These are phyloP conservation scores for Spinus olivaceus DNA, from an alignment of 2,797 vertebrate species.

Conservation along the genomic window DNA sequence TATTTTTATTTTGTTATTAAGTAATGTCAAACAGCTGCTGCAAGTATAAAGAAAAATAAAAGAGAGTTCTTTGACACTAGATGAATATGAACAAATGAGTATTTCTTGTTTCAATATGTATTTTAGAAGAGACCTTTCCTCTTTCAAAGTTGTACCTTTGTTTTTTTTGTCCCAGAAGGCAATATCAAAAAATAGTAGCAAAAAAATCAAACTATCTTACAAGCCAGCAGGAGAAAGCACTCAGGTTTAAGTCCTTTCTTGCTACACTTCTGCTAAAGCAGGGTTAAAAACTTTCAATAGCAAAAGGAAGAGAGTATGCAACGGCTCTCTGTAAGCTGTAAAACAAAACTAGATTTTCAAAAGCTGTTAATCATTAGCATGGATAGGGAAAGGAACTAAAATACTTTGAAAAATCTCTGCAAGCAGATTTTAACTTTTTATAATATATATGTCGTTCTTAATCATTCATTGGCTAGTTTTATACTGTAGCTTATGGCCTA, in stretches of 20 bases:
- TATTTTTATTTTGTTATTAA: background rate
- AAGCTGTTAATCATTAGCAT: background rate
- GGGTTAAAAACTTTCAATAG: background rate
- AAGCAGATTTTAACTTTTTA: background rate
- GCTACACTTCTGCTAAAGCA: background rate
- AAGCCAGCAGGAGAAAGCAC: background rate
- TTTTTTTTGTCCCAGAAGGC: background rate
- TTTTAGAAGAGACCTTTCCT: background rate
- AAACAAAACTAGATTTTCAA: background rate
- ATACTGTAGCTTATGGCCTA: background rate
- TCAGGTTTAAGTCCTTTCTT: background rate
- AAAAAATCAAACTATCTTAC: background rate
- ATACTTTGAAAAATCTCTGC: background rate
- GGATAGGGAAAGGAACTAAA: background rate
- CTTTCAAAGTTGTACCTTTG: background rate
- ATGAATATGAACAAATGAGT: background rate
- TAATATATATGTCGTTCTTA: background rate
- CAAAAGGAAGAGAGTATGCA: background rate
- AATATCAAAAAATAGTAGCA: background rate
- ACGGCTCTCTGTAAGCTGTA: background rate
- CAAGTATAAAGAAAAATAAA: background rate
- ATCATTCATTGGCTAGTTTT: background rate
- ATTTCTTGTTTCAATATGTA: background rate
- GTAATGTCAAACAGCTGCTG: background rate
- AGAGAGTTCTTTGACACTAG: background rate